A percentile compares a stretch with the other conserved stretches of the same genome.
Conservation (phyloP, 1,140 invertebrate genomes). For the Calliphora vicina region DNA sequence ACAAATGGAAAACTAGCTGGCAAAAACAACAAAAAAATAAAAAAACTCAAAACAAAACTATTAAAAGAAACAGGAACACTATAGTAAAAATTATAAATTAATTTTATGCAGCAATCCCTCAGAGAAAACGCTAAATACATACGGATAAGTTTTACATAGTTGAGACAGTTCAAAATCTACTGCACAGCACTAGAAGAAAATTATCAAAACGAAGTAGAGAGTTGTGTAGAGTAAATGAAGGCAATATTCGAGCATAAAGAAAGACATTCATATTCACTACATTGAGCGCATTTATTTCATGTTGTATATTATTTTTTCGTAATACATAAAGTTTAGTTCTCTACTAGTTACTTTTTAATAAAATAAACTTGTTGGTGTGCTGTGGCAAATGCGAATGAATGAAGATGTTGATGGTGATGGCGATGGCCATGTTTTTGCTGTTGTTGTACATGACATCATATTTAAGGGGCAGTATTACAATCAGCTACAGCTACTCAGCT, state of each 20-base stretch:
- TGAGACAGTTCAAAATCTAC: neutral
- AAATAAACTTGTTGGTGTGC: no score
- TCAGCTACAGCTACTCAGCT: neutral
- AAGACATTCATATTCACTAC: no score
- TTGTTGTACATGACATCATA: neutral
- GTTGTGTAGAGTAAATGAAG: neutral
- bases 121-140: neutral
- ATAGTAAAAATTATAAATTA: constrained; percentile 28
- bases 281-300: neutral
- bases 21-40: neutral
- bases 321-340: neutral
- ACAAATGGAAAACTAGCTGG: neutral
- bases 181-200: neutral
- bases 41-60: no score
- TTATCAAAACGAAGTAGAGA: neutral
- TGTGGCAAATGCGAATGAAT: no score
- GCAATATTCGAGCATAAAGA: no score
- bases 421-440: neutral
- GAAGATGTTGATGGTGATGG: neutral
- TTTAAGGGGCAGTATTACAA: neutral
- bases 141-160: neutral
- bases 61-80: neutral
- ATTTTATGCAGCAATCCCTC: constrained; percentile 25
- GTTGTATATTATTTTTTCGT: neutral
- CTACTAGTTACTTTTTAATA: neutral